phyloP scores from a whole-genome alignment of 2,888 invertebrate species.

The Philonicus albiceps region DNA sequence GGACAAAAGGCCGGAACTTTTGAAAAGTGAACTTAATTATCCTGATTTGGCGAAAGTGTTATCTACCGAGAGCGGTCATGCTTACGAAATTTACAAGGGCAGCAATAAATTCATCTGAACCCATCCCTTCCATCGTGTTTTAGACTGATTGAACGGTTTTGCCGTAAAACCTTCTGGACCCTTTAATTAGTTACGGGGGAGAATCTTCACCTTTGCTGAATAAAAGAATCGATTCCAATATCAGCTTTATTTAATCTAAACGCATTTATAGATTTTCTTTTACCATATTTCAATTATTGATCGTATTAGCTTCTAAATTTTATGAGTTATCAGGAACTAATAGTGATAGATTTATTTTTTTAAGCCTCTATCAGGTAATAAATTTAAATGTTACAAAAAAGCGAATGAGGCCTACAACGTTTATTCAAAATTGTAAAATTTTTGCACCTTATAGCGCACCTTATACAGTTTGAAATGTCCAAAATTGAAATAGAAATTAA shows the following conservation, averaged over 20 bases:
- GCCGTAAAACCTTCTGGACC: neutral
- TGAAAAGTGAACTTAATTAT: slow-evolving; percentile 49
- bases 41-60: slow-evolving; percentile 47
- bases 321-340: no score
- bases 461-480: no score
- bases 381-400: no score
- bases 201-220: neutral
- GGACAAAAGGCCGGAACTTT: slow-evolving; percentile 36
- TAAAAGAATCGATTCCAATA: neutral
- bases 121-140: neutral
- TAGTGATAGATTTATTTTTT: no score
- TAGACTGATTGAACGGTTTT: neutral
- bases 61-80: slow-evolving; percentile 37
- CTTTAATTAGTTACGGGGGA: neutral
- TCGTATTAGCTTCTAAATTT: no score
- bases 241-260: neutral
- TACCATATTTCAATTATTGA: no score
- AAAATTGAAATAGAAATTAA: no score
- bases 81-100: neutral
- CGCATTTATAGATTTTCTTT: no score
- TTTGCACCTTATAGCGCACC: no score
- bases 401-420: no score
- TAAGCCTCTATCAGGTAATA: no score
- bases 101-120: neutral
- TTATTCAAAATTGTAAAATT: no score